Percentiles rank a stretch among this genome's conserved stretches.
These are phyloP conservation scores for Nysson spinosus DNA, from an alignment of 2,888 invertebrate genomes.

Conservation along the genomic window DNA sequence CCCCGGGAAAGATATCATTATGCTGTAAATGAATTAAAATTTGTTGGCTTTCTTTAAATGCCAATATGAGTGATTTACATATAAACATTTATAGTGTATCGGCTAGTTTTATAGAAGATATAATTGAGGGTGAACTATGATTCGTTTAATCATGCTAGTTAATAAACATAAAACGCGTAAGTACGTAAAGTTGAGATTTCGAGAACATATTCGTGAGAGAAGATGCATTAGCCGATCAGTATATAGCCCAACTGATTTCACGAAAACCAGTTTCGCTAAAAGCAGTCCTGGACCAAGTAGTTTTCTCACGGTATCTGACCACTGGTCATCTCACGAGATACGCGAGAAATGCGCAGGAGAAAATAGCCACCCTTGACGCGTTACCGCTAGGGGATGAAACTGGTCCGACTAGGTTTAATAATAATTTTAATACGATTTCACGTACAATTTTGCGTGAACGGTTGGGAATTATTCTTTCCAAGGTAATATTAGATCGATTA, in stretches of 20 bases:
- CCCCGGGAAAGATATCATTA: too few relatives aligned
- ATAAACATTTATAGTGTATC: too few relatives aligned
- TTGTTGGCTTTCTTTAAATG: too few relatives aligned
- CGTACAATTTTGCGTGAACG: neutral
- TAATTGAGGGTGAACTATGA: too few relatives aligned
- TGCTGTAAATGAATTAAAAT: too few relatives aligned
- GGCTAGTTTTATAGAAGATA: too few relatives aligned
- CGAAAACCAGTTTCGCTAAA: conserved; percentile 61
- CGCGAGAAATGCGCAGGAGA: conserved; percentile 37
- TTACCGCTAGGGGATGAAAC: conserved; percentile 50
- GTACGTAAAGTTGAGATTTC: neutral
- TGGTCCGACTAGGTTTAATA: conserved; percentile 39
- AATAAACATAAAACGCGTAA: too few relatives aligned
- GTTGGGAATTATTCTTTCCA: too few relatives aligned
- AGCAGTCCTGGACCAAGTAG: conserved; percentile 64
- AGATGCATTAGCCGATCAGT: conserved; percentile 22
- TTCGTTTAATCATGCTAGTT: too few relatives aligned
- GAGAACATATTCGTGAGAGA: conserved; percentile 12
- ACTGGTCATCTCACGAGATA: conserved; percentile 68
- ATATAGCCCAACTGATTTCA: conserved; percentile 35
- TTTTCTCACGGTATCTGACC: conserved; percentile 73
- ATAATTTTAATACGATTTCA: conserved; percentile 4
- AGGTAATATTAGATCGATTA: too few relatives aligned
- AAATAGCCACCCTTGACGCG: conserved; percentile 21
- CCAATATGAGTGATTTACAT: too few relatives aligned